Base-by-base conservation (phyloP, 1,140 invertebrate genomes). In the Dendrolimus kikuchii region DNA sequence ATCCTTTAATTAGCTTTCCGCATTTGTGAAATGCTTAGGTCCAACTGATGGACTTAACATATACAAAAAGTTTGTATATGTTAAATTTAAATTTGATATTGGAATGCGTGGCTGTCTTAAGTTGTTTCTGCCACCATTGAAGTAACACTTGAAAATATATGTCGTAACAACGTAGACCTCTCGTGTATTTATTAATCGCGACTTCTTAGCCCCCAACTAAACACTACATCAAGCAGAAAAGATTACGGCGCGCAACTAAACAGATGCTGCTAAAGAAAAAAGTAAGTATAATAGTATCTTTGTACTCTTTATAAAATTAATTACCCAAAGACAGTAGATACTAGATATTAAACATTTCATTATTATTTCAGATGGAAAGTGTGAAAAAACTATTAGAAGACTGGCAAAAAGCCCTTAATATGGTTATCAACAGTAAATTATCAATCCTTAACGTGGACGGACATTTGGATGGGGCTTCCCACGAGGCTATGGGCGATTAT, bases 261-360 rank as follows among this genome's bases (percentile, higher is more conserved):
- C 77, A 75, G 9, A 74, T 76, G 6, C n/a, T 74, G 9, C 64
- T 86, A 46, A 80, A 79, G 57, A 86, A 83, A 68, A 82, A 78
- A 69, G 82, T 86, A 59, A 58, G 44, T 23, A 23, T 23, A 23
- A 2, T 23, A 6, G 38, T 55, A 49, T 38, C 36, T 7, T 48
- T 48, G 5, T 7, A 48, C 5, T 38, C 6, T 5, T n/a, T 46
- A 7, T 46, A 46, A 10, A 46, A n/a, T 23, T 23, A 23, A 23
- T 23, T 23, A 23, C 23, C 23, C 3, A 23, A 23, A 23, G 23
- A 23, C 23, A 23, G 23, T 23, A 23, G 23, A 23, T 23, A 23
- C 23, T 23, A 23, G 3, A 23, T 23, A 2, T 23, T 23, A 7
- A 48, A 7, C 38, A 8, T 5, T 42, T 10, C 7, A 52, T 7